Evolutionary conservation across 37 sponge, comb jelly and placozoan genomes (phyloP).

Genomic region (Hexactinellida sp.): DNA sequence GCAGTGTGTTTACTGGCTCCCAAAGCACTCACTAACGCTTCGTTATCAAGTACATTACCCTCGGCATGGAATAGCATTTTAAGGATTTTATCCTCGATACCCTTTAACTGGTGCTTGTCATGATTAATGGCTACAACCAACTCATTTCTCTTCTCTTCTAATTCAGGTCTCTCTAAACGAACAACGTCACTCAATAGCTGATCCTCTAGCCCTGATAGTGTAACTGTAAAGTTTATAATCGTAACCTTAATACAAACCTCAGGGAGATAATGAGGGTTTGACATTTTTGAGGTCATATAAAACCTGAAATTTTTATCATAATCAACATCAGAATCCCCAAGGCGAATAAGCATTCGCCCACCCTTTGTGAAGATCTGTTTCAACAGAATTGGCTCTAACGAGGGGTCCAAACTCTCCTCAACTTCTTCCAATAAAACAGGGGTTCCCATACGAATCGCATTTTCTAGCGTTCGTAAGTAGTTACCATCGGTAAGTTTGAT

Average conservation of each 20-base stretch:
- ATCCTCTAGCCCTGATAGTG: slow-evolving; percentile 91
- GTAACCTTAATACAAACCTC: slow-evolving; percentile 99
- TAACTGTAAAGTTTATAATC: slow-evolving; percentile 98
- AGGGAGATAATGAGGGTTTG: slow-evolving; percentile 97
- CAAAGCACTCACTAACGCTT: slow-evolving; percentile 77
- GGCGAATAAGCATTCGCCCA: slow-evolving; percentile 79
- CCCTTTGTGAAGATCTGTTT: slow-evolving; percentile 92
- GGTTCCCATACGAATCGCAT: slow-evolving; percentile 91
- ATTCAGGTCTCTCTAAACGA: slow-evolving; percentile 81
- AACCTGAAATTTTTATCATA: slow-evolving; percentile 99
- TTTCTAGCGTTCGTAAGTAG: slow-evolving; percentile 94
- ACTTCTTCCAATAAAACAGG: slow-evolving; percentile 96
- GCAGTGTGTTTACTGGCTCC: slow-evolving; percentile 81
- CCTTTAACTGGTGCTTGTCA: slow-evolving; percentile 90
- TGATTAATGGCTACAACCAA: slow-evolving; percentile 82
- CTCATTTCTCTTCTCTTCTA: slow-evolving; percentile 85
- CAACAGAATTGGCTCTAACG: slow-evolving; percentile 89
- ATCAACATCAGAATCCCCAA: slow-evolving; percentile 96
- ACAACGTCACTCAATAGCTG: slow-evolving; percentile 97
- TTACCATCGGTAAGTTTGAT: slow-evolving; percentile 93
- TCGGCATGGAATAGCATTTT: slow-evolving; percentile 84
- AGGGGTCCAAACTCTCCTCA: slow-evolving; percentile 87
- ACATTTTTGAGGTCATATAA: slow-evolving; percentile 96
- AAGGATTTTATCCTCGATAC: slow-evolving; percentile 88
- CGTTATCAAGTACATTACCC: slow-evolving; percentile 96